A percentile compares a stretch with the other conserved stretches of the same genome.
phyloP scores from a whole-genome alignment of 2,888 invertebrate species.

The Eupithecia pulchellata region DNA sequence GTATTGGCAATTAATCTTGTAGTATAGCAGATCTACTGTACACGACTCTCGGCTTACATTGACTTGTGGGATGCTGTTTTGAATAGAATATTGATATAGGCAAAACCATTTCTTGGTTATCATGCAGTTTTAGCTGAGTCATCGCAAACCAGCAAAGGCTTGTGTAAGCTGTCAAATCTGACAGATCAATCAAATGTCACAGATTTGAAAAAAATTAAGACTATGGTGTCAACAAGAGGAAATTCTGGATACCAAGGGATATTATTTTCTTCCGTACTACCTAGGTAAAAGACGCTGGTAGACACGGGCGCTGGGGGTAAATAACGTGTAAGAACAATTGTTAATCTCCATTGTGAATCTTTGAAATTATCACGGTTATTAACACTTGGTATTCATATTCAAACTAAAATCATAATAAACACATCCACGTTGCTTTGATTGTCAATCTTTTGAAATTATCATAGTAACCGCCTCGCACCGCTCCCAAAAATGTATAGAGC shows the following conservation, averaged over 20 bases:
- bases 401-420: no score
- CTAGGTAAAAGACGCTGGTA: neutral
- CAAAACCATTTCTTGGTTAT: constrained; percentile 22
- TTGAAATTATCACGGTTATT: no score
- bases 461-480: no score
- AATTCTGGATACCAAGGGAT: neutral
- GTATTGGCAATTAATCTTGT: constrained; percentile 80
- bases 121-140: neutral
- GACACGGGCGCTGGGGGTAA: neutral
- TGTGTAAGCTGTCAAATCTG: neutral
- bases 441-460: neutral
- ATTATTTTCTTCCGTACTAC: neutral
- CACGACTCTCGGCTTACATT: constrained; percentile 44
- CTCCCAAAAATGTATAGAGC: no score
- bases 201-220: neutral
- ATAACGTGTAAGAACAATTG: no score
- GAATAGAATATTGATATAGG: constrained; percentile 31
- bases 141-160: neutral
- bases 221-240: neutral
- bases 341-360: no score
- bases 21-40: constrained; percentile 51
- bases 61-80: constrained; percentile 27
- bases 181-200: neutral
- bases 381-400: no score
- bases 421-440: no score